Percentiles rank a stretch among this genome's conserved stretches.
Conservation (phyloP, 2,113 vertebrate genomes). For the Lontra canadensis region DNA sequence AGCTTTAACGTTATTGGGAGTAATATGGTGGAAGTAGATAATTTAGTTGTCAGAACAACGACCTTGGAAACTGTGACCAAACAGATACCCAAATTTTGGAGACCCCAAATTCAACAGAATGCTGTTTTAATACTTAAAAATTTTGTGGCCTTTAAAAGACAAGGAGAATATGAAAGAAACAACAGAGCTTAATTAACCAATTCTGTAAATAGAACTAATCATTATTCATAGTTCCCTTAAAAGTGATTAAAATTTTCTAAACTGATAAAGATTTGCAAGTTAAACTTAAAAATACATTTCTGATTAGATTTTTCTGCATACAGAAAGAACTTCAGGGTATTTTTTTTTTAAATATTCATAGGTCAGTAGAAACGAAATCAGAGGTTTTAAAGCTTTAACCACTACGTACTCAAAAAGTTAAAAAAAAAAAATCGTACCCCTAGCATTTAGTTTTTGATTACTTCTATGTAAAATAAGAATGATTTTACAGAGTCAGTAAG, state of each 20-base stretch:
- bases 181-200: not conserved
- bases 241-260: not conserved
- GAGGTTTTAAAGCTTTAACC: not conserved
- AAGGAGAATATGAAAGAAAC: not conserved
- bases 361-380: conserved; percentile 39
- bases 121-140: conserved; percentile 18
- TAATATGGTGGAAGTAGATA: not conserved
- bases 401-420: not conserved
- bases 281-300: not conserved
- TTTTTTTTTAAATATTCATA: not conserved
- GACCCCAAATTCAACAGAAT: not conserved
- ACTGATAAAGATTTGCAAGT: not conserved
- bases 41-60: not conserved
- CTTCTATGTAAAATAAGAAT: not conserved
- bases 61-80: not conserved
- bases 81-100: not conserved
- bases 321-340: not conserved
- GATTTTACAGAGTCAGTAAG: not conserved
- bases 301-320: not conserved
- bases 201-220: not conserved
- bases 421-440: not conserved
- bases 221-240: not conserved
- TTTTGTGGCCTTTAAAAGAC: not conserved
- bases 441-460: not conserved
- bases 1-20: not conserved